Conservation (phyloP, 2,113 vertebrate genomes). For the Callithrix jacchus region DNA sequence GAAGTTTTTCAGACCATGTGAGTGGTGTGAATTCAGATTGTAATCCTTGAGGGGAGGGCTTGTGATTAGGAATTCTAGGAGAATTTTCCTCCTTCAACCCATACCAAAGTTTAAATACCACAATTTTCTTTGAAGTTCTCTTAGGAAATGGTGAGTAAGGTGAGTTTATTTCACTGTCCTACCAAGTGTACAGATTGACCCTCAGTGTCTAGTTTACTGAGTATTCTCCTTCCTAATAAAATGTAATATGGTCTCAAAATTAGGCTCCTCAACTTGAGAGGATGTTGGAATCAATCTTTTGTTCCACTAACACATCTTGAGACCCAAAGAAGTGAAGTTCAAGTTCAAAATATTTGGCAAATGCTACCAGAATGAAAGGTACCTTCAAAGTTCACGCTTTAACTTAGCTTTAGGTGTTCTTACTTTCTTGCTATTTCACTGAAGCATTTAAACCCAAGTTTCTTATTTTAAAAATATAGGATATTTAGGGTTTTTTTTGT, state of each 20-base stretch:
- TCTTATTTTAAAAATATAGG: background rate
- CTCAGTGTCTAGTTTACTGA: background rate
- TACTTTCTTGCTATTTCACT: background rate
- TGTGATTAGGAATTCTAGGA: slow-evolving; percentile 32
- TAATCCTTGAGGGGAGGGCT: background rate
- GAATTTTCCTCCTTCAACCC: slow-evolving; percentile 33
- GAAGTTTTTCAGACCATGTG: slow-evolving; percentile 19
- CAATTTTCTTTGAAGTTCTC: background rate
- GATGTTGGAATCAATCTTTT: slow-evolving; percentile 26
- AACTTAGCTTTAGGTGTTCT: slow-evolving; percentile 23
- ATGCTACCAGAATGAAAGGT: background rate
- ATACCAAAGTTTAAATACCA: slow-evolving; percentile 15
- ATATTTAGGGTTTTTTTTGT: background rate
- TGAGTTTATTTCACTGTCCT: slow-evolving; percentile 4
- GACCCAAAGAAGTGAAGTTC: slow-evolving; percentile 5
- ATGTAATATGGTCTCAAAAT: background rate
- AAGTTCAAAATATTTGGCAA: slow-evolving; percentile 30
- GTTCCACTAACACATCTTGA: background rate
- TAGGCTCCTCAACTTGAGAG: background rate
- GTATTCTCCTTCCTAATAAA: background rate
- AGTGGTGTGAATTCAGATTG: background rate
- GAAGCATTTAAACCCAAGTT: background rate
- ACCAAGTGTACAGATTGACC: background rate
- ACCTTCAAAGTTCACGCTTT: background rate
- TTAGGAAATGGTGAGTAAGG: background rate